Evolutionary conservation across 2,888 invertebrate genomes (phyloP).

Genomic region (Maniola hyperantus): DNA sequence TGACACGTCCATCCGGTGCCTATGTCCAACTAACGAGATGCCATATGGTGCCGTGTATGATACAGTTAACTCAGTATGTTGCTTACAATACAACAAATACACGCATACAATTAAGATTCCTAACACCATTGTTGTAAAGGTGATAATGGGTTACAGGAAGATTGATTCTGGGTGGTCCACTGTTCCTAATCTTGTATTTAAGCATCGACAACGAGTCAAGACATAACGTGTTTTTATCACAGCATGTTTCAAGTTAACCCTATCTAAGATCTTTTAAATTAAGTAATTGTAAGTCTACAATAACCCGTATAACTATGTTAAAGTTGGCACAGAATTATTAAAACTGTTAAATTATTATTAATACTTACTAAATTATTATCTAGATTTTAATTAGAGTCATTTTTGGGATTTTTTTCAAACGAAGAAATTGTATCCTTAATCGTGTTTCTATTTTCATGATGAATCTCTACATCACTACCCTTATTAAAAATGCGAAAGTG

Average conservation of each 20-base stretch:
- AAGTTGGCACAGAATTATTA: neutral
- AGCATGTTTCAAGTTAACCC: constrained; percentile 33
- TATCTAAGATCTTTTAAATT: constrained; percentile 33
- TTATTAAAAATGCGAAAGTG: too few relatives aligned
- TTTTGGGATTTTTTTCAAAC: too few relatives aligned
- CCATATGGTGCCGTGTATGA: constrained; percentile 64
- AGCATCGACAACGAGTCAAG: constrained; percentile 29
- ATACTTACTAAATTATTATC: too few relatives aligned
- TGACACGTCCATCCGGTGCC: constrained; percentile 56
- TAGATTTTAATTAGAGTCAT: too few relatives aligned
- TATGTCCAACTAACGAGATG: constrained; percentile 60
- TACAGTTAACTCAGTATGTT: constrained; percentile 54
- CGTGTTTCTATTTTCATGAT: too few relatives aligned
- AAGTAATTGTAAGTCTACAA: neutral
- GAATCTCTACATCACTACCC: too few relatives aligned
- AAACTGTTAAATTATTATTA: neutral
- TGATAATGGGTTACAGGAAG: neutral
- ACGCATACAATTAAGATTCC: constrained; percentile 46
- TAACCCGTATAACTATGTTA: neutral
- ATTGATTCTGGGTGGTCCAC: constrained; percentile 12
- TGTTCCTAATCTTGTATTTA: constrained; percentile 24
- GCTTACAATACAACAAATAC: constrained; percentile 29
- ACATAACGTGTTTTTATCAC: constrained; percentile 40
- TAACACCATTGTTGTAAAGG: neutral
- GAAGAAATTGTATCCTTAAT: too few relatives aligned